These are phyloP conservation scores for Hanleya hanleyi DNA, from an alignment of 2,888 invertebrate genomes.

Conservation along the genomic window DNA sequence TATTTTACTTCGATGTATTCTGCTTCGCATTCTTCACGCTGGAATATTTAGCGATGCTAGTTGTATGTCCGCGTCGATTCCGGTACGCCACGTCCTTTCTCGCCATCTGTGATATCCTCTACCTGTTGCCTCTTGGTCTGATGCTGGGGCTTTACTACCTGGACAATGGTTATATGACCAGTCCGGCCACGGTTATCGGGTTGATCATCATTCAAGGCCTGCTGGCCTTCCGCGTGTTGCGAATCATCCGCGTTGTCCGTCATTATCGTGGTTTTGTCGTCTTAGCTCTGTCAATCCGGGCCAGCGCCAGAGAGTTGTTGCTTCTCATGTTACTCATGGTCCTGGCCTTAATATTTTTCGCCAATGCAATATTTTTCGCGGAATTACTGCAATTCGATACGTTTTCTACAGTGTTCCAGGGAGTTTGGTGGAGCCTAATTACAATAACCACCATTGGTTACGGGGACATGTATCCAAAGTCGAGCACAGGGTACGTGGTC, in stretches of 20 bases:
- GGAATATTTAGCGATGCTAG: neutral
- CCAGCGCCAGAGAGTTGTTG: neutral
- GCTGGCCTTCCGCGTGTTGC: neutral
- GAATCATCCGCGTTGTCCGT: neutral
- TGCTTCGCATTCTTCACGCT: conserved; percentile 8
- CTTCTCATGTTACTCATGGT: neutral
- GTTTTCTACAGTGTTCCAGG: neutral
- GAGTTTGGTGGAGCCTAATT: conserved; percentile 1
- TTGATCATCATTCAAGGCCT: neutral
- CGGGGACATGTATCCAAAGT: conserved; percentile 5
- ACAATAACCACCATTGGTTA: conserved; percentile 3
- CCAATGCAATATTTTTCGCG: conserved; percentile 1
- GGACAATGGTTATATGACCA: neutral
- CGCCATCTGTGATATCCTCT: neutral
- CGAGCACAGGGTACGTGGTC: neutral
- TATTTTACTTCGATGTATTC: conserved; percentile 17
- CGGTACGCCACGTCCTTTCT: neutral
- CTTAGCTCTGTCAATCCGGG: neutral
- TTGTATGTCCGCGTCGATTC: neutral
- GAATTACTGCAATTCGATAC: neutral
- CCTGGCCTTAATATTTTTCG: neutral
- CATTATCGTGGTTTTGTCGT: conserved; percentile 6
- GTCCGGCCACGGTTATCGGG: neutral
- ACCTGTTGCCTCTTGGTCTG: neutral
- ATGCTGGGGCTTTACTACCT: neutral